Base-by-base conservation (phyloP, 2,888 invertebrate genomes). In the Mycalesis mineus region DNA sequence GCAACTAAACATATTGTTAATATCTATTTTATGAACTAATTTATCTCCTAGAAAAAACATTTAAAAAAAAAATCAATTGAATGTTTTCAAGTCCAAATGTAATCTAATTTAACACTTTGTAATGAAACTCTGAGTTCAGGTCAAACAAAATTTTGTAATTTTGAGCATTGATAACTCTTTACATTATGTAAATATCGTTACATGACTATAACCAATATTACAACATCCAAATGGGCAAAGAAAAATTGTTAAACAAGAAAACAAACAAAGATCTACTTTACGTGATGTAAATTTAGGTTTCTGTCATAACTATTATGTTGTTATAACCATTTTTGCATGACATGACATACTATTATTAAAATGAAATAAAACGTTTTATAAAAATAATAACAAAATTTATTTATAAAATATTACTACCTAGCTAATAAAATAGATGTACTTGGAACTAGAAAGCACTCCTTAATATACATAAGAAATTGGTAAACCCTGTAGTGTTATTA, bases 381-480 rank as follows among this genome's bases (percentile, higher is more conserved):
- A 15, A 47, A 29, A 47, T 17, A 47, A 33, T 47, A 47, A 47
- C 33, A 33, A 47, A 47, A 11, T 33, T 33, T 47, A 47, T 47
- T 44, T 15, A 47, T 14, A 15, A 31, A 47, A 47, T 7, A 13
- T 13, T 44, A 44, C 2, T 22, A 29, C 11, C 31, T 47, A 33
- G 31, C 15, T 29, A 52, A 52, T 29, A 57, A 17, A n/a, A 39
- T 22, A 22, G 29, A 9, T 53, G 9, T 33, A 52, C 7, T 52
- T 40, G 45, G 6, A 50, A 59, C 71, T 75, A 85, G 65, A 86
- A 80, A 49, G 83, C 77, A 74, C 75, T 83, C 65, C 68, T 78
- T 57, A 88, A 68, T 56, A 88, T 68, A 68, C 88, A 88, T 66
- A 88, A 75, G 70, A 88, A 83, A 73, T 86, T 86, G 60, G 71